A percentile compares a stretch with the other conserved stretches of the same genome.
Evolutionary conservation across 2,888 invertebrate species (phyloP).

Genomic region (Dryobota labecula): DNA sequence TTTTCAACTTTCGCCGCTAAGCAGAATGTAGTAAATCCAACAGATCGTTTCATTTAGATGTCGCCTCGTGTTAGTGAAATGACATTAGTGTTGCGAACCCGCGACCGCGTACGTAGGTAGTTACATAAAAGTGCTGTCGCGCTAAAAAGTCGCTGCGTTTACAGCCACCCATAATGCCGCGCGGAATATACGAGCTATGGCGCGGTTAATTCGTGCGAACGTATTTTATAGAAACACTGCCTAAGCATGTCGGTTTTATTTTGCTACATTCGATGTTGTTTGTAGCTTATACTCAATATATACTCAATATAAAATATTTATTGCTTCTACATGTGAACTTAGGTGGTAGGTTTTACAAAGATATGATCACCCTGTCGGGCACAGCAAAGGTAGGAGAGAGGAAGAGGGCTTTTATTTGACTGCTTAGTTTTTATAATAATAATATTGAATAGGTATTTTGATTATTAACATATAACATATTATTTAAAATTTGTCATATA

Average conservation of each 20-base stretch:
- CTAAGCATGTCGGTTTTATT: constrained; percentile 11
- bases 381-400: too few species aligned
- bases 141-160: constrained; percentile 37
- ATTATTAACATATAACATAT: too few species aligned
- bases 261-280: background rate
- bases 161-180: constrained; percentile 7
- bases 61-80: background rate
- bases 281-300: too few species aligned
- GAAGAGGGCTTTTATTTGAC: too few species aligned
- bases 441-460: too few species aligned
- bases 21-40: background rate
- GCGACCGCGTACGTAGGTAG: background rate
- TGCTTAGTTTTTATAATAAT: too few species aligned
- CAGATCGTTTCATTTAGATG: background rate
- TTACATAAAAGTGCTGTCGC: constrained; percentile 18
- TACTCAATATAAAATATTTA: too few species aligned
- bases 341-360: too few species aligned
- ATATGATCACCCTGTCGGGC: too few species aligned
- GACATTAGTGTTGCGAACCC: background rate
- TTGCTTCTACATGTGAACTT: too few species aligned
- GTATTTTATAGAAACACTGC: constrained; percentile 36
- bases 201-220: constrained; percentile 31
- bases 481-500: too few species aligned
- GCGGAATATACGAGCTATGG: constrained; percentile 29
- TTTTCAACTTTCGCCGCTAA: background rate